phyloP scores from a whole-genome alignment of 92 coral and sea anemone species.

The Porites rus region DNA sequence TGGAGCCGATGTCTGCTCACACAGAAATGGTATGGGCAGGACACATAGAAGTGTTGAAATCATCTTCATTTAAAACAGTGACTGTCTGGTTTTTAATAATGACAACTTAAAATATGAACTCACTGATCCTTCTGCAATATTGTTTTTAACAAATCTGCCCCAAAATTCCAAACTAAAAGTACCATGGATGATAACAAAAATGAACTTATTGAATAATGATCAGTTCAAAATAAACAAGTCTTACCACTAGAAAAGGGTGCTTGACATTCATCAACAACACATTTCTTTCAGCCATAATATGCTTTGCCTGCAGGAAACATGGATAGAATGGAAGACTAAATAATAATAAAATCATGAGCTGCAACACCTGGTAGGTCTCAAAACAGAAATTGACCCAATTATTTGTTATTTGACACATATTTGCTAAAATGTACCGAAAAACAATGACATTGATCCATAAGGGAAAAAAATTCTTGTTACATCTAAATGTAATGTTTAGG shows the following conservation, averaged over 20 bases:
- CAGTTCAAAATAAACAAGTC: constrained; percentile 4
- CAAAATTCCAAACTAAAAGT: not conserved
- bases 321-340: not conserved
- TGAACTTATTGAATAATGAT: not conserved
- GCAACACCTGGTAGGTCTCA: not conserved
- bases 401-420: not conserved
- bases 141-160: too few relatives aligned
- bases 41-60: too few relatives aligned
- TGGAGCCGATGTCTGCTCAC: too few relatives aligned
- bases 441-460: too few relatives aligned
- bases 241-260: constrained; percentile 98
- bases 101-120: too few relatives aligned
- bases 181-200: not conserved
- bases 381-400: too few relatives aligned
- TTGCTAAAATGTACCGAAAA: not conserved
- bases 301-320: constrained; percentile 80
- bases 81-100: too few relatives aligned
- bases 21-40: too few relatives aligned
- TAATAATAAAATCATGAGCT: not conserved
- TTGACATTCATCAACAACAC: constrained; percentile 92
- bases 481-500: too few relatives aligned
- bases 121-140: too few relatives aligned
- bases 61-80: too few relatives aligned
- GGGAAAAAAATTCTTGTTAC: too few relatives aligned
- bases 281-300: constrained; percentile 99